A percentile compares a stretch with the other conserved stretches of the same genome.
These are phyloP conservation scores for Epistrophe eligans DNA, from an alignment of 2,888 invertebrate species.

Conservation along the genomic window DNA sequence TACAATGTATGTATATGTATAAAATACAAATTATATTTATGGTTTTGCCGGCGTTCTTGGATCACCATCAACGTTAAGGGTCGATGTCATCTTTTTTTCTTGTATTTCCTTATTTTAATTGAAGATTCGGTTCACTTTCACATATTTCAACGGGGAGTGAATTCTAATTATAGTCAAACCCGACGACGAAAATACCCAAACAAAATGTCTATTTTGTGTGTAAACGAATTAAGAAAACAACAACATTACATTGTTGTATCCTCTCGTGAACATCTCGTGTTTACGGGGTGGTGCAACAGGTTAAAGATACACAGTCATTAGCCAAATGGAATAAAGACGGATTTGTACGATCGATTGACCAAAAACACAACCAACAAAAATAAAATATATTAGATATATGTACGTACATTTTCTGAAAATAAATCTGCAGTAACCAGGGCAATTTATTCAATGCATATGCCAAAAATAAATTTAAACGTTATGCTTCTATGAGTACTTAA, in stretches of 20 bases:
- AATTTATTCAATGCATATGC: conserved; percentile 45
- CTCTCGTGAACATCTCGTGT: conserved; percentile 74
- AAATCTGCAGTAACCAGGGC: conserved; percentile 60
- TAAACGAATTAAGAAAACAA: conserved; percentile 49
- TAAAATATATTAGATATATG: too few relatives aligned
- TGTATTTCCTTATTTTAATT: conserved; percentile 17
- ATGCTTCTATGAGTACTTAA: conserved; percentile 16
- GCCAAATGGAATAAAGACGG: conserved; percentile 66
- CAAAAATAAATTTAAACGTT: conserved; percentile 27
- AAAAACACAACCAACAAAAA: conserved; percentile 42
- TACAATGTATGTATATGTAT: too few relatives aligned
- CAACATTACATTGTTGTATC: conserved; percentile 50
- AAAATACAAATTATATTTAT: not conserved
- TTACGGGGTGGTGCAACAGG: conserved; percentile 57
- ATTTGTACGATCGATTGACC: conserved; percentile 48
- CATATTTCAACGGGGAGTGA: conserved; percentile 43
- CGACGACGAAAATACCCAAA: conserved; percentile 55
- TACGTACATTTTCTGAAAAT: conserved; percentile 31
- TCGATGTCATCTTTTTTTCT: conserved; percentile 15
- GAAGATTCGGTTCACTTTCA: conserved; percentile 34
- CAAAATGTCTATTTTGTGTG: conserved; percentile 55
- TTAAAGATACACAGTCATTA: conserved; percentile 54
- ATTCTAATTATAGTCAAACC: conserved; percentile 56
- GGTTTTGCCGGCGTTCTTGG: not conserved
- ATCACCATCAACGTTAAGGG: conserved; percentile 14